Percentiles rank a stretch among this genome's conserved stretches.
phyloP scores from a whole-genome alignment of 2,888 invertebrate species.

The Norana najaformis region DNA sequence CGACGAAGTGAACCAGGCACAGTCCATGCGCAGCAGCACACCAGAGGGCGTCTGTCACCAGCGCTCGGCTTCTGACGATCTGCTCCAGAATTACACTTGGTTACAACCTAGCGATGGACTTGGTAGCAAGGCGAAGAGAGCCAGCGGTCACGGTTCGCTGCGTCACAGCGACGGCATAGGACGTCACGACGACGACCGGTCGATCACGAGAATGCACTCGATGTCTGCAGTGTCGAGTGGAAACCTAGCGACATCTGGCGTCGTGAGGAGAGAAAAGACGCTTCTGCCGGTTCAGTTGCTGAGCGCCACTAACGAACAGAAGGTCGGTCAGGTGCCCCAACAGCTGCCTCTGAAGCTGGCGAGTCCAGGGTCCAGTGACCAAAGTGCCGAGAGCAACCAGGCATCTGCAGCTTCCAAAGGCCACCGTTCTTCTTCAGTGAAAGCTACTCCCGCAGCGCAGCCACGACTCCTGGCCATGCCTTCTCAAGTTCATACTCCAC shows the following conservation, averaged over 20 bases:
- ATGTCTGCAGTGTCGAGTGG: constrained; percentile 26
- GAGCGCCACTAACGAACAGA: constrained; percentile 79
- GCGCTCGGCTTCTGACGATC: constrained; percentile 32
- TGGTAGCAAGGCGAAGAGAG: neutral
- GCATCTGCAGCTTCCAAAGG: neutral
- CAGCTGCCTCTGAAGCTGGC: constrained; percentile 82
- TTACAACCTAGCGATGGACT: neutral
- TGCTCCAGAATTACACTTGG: constrained; percentile 2
- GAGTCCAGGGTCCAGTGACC: neutral
- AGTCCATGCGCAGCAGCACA: neutral
- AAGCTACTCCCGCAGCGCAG: constrained; percentile 8
- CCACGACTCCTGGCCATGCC: constrained; percentile 25
- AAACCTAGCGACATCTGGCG: neutral
- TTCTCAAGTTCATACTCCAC: neutral
- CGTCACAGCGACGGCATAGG: neutral
- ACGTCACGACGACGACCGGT: neutral
- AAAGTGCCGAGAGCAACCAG: neutral
- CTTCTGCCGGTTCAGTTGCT: constrained; percentile 74
- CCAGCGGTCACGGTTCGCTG: neutral
- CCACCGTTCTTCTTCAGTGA: neutral
- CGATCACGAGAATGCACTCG: constrained; percentile 28
- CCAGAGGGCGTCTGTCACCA: neutral
- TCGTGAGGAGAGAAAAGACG: neutral
- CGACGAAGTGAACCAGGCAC: neutral
- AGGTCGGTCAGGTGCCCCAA: constrained; percentile 77